Conservation (phyloP, 2,888 invertebrate species). For the Itoplectis maculator region DNA sequence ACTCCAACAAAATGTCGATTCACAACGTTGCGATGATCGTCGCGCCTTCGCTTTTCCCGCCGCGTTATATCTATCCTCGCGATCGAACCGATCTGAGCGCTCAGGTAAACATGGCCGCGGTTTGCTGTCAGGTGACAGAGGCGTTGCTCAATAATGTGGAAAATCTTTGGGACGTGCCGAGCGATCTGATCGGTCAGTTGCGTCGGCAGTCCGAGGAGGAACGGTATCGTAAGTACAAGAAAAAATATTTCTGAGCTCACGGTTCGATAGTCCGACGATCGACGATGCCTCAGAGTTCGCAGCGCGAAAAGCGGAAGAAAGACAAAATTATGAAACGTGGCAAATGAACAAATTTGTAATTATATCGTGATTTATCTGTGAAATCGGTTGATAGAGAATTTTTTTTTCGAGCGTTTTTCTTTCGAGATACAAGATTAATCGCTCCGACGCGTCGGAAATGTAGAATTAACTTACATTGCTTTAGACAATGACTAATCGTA, state of each 20-base stretch:
- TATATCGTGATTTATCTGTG: neutral
- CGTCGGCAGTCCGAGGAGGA: constrained; percentile 85
- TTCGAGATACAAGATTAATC: neutral
- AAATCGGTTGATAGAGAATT: constrained; percentile 3
- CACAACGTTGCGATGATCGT: constrained; percentile 98
- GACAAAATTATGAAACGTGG: constrained; percentile 3
- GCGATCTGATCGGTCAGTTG: constrained; percentile 89
- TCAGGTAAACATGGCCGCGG: constrained; percentile 94
- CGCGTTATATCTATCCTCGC: constrained; percentile 88
- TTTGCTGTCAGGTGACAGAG: constrained; percentile 94
- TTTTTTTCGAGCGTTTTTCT: neutral
- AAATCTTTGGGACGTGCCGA: constrained; percentile 92
- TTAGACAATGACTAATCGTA: constrained; percentile 55
- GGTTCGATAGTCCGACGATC: no score
- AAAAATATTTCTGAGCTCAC: constrained; percentile 77
- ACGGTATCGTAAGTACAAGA: constrained; percentile 82
- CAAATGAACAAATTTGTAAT: constrained; percentile 8
- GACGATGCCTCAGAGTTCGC: constrained; percentile 14
- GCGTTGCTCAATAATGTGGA: constrained; percentile 92
- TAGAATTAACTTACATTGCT: constrained; percentile 41
- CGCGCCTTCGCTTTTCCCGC: constrained; percentile 96
- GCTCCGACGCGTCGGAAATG: neutral
- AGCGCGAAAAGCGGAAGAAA: neutral
- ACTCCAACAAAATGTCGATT: constrained; percentile 94
- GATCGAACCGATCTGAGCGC: constrained; percentile 89